Evolutionary conservation across 2,113 vertebrate species (phyloP).

Genomic region (Salvator merianae): DNA sequence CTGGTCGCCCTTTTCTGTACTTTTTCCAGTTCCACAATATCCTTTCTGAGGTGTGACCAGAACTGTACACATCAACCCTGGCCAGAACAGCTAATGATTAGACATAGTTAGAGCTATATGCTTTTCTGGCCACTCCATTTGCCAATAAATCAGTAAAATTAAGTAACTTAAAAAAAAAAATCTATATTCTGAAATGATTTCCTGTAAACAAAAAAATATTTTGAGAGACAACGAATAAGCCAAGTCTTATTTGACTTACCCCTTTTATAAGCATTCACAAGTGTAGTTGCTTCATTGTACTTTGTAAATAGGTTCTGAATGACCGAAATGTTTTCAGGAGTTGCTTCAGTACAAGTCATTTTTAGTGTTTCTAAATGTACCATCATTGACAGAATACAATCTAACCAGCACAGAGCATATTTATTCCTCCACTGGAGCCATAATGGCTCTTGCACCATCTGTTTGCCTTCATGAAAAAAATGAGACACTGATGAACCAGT

Average conservation of each 20-base stretch:
- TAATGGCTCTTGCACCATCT: constrained; percentile 8
- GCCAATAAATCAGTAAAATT: no score
- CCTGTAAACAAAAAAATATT: background rate
- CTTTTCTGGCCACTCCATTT: no score
- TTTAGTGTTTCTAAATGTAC: constrained; percentile 81
- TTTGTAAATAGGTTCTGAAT: constrained; percentile 75
- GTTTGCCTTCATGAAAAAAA: constrained; percentile 20
- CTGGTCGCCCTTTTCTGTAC: no score
- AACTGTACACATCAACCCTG: no score
- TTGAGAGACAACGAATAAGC: constrained; percentile 18
- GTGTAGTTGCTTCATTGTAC: constrained; percentile 73
- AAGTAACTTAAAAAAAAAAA: background rate
- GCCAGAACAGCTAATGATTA: no score
- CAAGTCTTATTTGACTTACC: constrained; percentile 68
- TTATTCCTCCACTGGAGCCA: constrained; percentile 87
- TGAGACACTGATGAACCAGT: constrained; percentile 37
- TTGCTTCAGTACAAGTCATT: constrained; percentile 41
- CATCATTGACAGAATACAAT: constrained; percentile 85
- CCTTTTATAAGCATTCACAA: constrained; percentile 64
- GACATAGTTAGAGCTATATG: no score
- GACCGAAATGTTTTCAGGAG: constrained; percentile 58
- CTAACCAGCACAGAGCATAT: constrained; percentile 88
- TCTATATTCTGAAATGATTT: background rate
- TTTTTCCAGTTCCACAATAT: no score
- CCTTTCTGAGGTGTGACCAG: no score